Evolutionary conservation across 2,888 invertebrate species (phyloP), one percentile per base, ranked within the genome.

Genomic region (Dendrolimus pini): DNA sequence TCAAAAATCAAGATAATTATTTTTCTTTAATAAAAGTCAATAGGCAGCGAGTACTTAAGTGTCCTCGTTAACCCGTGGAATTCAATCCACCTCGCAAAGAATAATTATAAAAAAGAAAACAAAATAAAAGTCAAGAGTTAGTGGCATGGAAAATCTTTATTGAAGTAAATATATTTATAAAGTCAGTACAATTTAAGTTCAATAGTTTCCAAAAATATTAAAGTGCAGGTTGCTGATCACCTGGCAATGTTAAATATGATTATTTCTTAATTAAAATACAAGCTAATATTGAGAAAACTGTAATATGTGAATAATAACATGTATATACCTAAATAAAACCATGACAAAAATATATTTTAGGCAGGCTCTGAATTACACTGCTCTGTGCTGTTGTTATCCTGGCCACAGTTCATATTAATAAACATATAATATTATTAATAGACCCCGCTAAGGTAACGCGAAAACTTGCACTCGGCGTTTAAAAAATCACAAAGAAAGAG

Each of bases 131-230:
- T 30, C 30, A 30, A 0, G 30, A 30, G 30, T 67, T 90, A 91
- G 89, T 91, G 90, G 90, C 90, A 89, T 91, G 89, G 90, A 90
- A 91, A 91, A 91, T 91, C 90, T 91, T 91, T 91, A 91, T 91
- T 91, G 91, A 91, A 91, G 91, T 91, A 91, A 91, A 91, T 91
- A 91, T 91, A 91, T 91, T 91, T 91, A 91, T 91, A 91, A 91
- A 91, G 91, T 91, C 91, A 91, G 91, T 91, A 91, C 91, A 91
- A 91, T 91, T 91, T 91, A 91, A 91, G 91, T 91, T 91, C 91
- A 91, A 91, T 91, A 91, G 91, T 91, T 91, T 91, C 91, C 91
- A 91, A 91, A 91, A 91, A 91, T 91, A 91, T 91, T 91, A 91
- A 91, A 91, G 91, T 89, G 91, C 91, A 91, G 91, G 91, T 90